Conservation (phyloP, 2,113 vertebrate species). For the Hyperopisus bebe region DNA sequence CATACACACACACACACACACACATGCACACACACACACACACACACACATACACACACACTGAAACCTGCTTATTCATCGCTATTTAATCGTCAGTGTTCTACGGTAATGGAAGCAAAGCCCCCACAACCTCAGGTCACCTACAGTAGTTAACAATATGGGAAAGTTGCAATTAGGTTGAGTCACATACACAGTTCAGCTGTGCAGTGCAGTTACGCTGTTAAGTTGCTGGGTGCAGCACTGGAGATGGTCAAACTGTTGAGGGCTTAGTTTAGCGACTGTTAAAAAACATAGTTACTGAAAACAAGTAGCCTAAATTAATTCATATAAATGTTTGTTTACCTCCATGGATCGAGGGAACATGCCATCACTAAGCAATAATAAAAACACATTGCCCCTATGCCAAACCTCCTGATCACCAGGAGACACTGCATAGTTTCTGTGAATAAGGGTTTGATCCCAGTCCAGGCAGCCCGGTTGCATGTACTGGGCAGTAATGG, state of each 20-base stretch:
- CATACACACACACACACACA: no score
- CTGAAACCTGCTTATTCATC: background rate
- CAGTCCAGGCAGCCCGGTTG: background rate
- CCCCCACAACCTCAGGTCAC: no score
- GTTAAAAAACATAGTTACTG: background rate
- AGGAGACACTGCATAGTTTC: background rate
- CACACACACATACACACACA: no score
- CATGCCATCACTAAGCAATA: background rate
- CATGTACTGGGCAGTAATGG: background rate
- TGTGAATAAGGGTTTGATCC: background rate
- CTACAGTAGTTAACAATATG: no score
- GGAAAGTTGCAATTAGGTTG: background rate
- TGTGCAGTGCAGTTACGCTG: background rate
- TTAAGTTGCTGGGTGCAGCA: background rate
- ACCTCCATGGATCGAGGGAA: background rate
- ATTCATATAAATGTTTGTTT: background rate
- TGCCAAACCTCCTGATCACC: background rate
- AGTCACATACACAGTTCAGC: background rate
- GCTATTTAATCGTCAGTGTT: no score
- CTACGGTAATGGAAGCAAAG: no score
- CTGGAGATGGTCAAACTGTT: background rate
- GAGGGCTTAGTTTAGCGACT: no score
- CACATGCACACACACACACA: no score
- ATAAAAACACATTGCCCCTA: background rate
- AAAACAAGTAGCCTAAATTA: background rate